Conservation (phyloP, 2,888 invertebrate species). For the Nemotelus nigrinus region DNA sequence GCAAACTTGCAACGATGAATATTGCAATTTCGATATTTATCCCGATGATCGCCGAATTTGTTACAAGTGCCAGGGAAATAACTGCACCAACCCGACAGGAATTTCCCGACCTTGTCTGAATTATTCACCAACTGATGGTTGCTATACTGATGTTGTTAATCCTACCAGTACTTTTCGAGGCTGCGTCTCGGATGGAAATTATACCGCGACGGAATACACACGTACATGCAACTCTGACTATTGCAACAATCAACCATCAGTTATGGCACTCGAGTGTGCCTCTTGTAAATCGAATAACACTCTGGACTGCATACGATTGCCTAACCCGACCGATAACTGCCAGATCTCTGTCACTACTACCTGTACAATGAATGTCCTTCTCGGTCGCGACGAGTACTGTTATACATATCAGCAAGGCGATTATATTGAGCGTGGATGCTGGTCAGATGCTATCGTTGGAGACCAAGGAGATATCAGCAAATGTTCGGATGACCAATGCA, state of each 20-base stretch:
- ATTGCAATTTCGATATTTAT: constrained; percentile 17
- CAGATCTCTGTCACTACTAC: neutral
- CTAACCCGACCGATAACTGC: neutral
- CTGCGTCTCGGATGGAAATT: constrained; percentile 33
- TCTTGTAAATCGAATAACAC: constrained; percentile 22
- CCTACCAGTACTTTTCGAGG: constrained; percentile 24
- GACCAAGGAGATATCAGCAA: neutral
- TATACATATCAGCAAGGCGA: constrained; percentile 32
- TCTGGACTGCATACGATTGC: constrained; percentile 18
- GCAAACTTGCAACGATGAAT: neutral
- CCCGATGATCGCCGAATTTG: constrained; percentile 25
- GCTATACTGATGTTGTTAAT: constrained; percentile 35
- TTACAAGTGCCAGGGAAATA: constrained; percentile 24
- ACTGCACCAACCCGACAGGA: neutral
- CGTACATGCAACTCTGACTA: neutral
- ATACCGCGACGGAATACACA: constrained; percentile 22
- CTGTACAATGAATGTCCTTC: constrained; percentile 8
- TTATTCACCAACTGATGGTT: constrained; percentile 12
- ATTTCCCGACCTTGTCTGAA: constrained; percentile 22
- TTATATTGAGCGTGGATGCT: constrained; percentile 27
- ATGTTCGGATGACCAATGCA: constrained; percentile 10
- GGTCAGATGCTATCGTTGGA: neutral
- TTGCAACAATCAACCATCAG: constrained; percentile 9
- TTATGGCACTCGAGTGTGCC: neutral
- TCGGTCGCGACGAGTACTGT: constrained; percentile 15